These are phyloP conservation scores for Mus minutoides DNA, from an alignment of 2,797 vertebrate species.

Conservation along the genomic window DNA sequence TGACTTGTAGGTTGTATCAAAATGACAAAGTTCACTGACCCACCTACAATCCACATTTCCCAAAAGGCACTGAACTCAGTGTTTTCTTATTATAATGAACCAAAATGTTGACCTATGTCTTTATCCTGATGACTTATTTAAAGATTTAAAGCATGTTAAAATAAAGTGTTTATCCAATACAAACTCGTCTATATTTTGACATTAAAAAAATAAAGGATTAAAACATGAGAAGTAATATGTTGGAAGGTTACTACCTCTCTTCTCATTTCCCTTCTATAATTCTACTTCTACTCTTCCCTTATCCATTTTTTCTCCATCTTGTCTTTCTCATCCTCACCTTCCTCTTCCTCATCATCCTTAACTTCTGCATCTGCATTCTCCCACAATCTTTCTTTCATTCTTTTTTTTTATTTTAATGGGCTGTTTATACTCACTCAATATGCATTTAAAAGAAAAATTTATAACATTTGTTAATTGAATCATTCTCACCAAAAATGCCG, in stretches of 20 bases:
- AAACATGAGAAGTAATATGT: background rate
- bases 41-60: slow-evolving; percentile 49
- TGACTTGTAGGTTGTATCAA: background rate
- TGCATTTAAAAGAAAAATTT: background rate
- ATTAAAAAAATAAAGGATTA: slow-evolving; percentile 80
- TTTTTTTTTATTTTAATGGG: background rate
- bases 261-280: background rate
- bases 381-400: background rate
- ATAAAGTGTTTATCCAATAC: slow-evolving; percentile 81
- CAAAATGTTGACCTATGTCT: slow-evolving; percentile 73
- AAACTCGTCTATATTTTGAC: slow-evolving; percentile 74
- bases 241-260: background rate
- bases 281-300: background rate
- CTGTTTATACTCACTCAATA: background rate
- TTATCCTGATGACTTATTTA: slow-evolving; percentile 65
- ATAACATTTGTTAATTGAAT: background rate
- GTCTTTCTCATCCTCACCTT: background rate
- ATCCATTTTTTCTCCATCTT: too few relatives aligned
- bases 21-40: background rate
- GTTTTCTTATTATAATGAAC: slow-evolving; percentile 68
- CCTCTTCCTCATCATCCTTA: rapidly evolving
- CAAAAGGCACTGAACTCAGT: slow-evolving; percentile 57
- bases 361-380: background rate
- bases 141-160: slow-evolving; percentile 75
- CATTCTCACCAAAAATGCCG: background rate